Base-by-base conservation (phyloP, 1,140 invertebrate species). In the Macrocentrus cingulum region DNA sequence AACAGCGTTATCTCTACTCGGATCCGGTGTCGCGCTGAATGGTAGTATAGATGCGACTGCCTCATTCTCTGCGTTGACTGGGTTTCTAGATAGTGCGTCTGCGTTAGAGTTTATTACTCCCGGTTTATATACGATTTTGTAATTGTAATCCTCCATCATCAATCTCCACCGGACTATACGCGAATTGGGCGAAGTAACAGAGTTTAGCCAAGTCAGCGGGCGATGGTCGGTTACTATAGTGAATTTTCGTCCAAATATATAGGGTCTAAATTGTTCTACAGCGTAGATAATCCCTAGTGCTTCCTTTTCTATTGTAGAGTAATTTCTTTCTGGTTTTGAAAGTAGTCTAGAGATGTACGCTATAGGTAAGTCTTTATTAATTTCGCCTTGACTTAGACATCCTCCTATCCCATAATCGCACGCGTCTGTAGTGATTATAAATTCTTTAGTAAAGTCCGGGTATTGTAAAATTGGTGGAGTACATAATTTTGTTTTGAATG, bases 81-180 rank as follows among this genome's bases (percentile, higher is more conserved):
- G 46, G 16, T 49, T 49, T 3, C 46, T 23, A 8, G 46, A 49
- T 5, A 49, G 22, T 8, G 45, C 20, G 22, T 48, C 45, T n/a
- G 45, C 45, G 20, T 48, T 48, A 2, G 20, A 13, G 20, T 48
- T 49, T 9, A 18, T 49, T 11, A 18, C 36, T 18, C 46, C 46
- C n/a, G 46, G 23, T 34, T 49, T 32, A 18, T 49, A 49, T 13
- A 16, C 8, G 2, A 49, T 11, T 13, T n/a, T 23, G 19, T 15
- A 49, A 15, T 49, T 29, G 36, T 34, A 49, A 9, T 49, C 46
- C 4, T 20, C 29, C 2, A 34, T n/a, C 16, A 9, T 49, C n/a
- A 16, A 15, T 2, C 46, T n/a, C 46, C 46, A 49, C 18, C 22
- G 23, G 1, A 32, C 4, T 11, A 49, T 6, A 13, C 46, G 20